These are phyloP conservation scores for Maccullochella peelii DNA, from an alignment of 2,113 vertebrate species.

Conservation along the genomic window DNA sequence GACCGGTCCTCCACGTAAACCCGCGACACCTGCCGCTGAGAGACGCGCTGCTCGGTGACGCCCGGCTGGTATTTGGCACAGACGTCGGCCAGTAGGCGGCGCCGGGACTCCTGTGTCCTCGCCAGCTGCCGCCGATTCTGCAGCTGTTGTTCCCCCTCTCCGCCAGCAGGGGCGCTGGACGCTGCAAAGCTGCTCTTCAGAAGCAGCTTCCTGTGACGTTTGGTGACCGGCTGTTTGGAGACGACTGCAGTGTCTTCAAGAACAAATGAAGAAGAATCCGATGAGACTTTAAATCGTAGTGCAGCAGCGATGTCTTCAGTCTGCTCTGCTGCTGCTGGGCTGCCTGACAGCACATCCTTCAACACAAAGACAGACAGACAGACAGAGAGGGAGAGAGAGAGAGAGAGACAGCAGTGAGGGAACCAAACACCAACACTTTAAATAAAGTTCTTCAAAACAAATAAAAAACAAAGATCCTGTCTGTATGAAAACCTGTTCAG, in stretches of 20 bases:
- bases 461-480: too few relatives aligned
- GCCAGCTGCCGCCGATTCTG: conserved; percentile 67
- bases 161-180: conserved; percentile 19
- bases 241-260: background rate
- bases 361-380: background rate
- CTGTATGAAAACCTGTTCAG: too few relatives aligned
- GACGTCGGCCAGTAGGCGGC: conserved; percentile 84
- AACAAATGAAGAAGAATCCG: background rate
- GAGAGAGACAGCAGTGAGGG: too few relatives aligned
- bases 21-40: conserved; percentile 88
- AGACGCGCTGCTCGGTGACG: conserved; percentile 75
- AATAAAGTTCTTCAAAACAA: too few relatives aligned
- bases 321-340: background rate
- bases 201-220: conserved; percentile 87
- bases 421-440: too few relatives aligned
- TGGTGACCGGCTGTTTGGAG: conserved; percentile 76
- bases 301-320: fast-evolving
- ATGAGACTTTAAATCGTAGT: background rate
- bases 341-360: background rate
- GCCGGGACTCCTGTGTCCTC: conserved; percentile 85
- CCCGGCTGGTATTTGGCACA: conserved; percentile 88
- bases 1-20: conserved; percentile 93
- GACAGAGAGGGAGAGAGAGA: too few relatives aligned
- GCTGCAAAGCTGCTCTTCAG: conserved; percentile 82
- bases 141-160: conserved; percentile 48